phyloP scores from a whole-genome alignment of 2,113 vertebrate species.

The Echinops telfairi region DNA sequence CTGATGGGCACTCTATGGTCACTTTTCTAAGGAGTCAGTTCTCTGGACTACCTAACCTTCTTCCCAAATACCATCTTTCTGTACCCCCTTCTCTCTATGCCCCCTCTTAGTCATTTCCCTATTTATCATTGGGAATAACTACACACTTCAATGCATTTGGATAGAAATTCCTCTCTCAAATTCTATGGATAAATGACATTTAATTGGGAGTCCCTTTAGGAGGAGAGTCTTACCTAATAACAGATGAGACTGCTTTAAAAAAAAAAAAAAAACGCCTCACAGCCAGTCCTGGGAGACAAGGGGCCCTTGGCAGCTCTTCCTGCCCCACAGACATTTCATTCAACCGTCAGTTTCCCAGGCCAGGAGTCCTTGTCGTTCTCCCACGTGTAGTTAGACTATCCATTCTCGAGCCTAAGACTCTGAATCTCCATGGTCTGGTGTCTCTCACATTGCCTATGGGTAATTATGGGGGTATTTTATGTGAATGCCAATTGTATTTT shows the following conservation, averaged over 20 bases:
- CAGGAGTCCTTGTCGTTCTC: neutral
- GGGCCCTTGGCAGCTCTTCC: neutral
- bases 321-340: neutral
- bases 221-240: neutral
- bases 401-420: neutral
- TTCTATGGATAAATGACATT: neutral
- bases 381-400: neutral
- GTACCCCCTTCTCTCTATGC: neutral
- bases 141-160: slow-evolving; percentile 30
- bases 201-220: slow-evolving; percentile 40
- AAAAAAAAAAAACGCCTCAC: neutral
- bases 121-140: slow-evolving; percentile 42
- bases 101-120: neutral
- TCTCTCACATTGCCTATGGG: neutral
- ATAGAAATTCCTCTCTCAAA: slow-evolving; percentile 45
- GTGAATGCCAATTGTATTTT: neutral
- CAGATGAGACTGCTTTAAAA: neutral
- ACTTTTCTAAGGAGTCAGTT: slow-evolving; percentile 48
- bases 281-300: neutral
- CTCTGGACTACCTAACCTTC: slow-evolving; percentile 4
- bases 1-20: slow-evolving; percentile 29
- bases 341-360: neutral
- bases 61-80: neutral
- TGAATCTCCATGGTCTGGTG: neutral
- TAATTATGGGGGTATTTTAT: neutral